A percentile compares a stretch with the other conserved stretches of the same genome.
These are phyloP conservation scores for Sericinus montela DNA, from an alignment of 2,888 invertebrate species.

Conservation along the genomic window DNA sequence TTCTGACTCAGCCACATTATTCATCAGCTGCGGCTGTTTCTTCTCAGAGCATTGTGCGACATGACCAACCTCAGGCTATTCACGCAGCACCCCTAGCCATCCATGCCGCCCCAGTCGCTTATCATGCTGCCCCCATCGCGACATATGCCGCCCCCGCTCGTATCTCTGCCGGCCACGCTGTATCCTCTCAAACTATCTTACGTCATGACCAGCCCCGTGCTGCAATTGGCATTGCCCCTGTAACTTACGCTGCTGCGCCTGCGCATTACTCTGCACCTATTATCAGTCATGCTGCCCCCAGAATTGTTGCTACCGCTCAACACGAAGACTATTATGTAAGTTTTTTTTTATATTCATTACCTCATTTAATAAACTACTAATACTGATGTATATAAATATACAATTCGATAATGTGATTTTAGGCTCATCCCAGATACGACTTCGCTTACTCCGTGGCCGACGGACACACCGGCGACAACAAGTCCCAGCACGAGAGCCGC, in stretches of 20 bases:
- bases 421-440: conserved; percentile 69
- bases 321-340: conserved; percentile 31
- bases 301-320: conserved; percentile 36
- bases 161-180: conserved; percentile 47
- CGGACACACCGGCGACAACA: conserved; percentile 76
- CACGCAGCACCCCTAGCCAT: conserved; percentile 32
- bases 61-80: no score
- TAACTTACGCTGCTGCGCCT: conserved; percentile 32
- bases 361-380: no score
- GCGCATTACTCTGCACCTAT: conserved; percentile 27
- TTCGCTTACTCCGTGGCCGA: conserved; percentile 79
- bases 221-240: conserved; percentile 31
- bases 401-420: no score
- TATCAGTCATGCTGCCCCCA: conserved; percentile 29
- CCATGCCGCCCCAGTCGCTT: no score
- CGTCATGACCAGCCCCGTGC: conserved; percentile 52
- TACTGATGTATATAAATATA: no score
- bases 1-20: no score
- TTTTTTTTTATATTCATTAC: no score
- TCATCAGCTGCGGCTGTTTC: no score
- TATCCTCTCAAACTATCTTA: conserved; percentile 56
- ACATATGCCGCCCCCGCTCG: conserved; percentile 42
- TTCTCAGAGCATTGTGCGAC: no score
- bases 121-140: no score
- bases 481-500: conserved; percentile 67